These are phyloP conservation scores for Dascillus cervinus DNA, from an alignment of 2,888 invertebrate genomes.

Conservation along the genomic window DNA sequence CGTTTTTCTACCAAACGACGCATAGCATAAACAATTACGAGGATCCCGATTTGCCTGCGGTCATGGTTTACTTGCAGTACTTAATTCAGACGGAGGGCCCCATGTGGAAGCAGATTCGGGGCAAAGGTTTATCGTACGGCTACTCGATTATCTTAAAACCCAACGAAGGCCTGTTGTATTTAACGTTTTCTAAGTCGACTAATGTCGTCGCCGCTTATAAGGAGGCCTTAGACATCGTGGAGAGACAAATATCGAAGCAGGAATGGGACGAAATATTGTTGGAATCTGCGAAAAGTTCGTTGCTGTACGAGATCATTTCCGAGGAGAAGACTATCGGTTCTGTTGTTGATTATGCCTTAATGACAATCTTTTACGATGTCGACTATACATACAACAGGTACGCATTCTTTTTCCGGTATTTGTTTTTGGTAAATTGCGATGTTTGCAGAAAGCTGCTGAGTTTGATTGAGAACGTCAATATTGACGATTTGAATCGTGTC, in stretches of 20 bases:
- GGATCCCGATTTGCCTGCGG: conserved; percentile 60
- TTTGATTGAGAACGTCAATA: conserved; percentile 56
- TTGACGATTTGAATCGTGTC: conserved; percentile 56
- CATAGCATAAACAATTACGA: conserved; percentile 58
- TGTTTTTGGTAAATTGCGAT: too few relatives aligned
- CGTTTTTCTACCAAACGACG: conserved; percentile 60
- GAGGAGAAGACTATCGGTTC: conserved; percentile 71
- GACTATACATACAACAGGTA: conserved; percentile 61
- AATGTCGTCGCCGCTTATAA: conserved; percentile 73
- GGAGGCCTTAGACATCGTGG: conserved; percentile 67
- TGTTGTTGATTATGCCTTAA: conserved; percentile 63
- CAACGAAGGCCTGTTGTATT: conserved; percentile 63
- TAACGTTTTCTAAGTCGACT: conserved; percentile 68
- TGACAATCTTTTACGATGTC: conserved; percentile 62
- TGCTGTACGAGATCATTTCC: conserved; percentile 80
- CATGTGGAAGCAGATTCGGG: conserved; percentile 81
- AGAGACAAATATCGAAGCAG: conserved; percentile 53
- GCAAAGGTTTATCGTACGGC: conserved; percentile 77
- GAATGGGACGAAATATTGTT: conserved; percentile 68
- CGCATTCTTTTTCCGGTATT: too few relatives aligned
- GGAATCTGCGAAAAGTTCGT: conserved; percentile 76
- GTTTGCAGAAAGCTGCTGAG: conserved; percentile 54
- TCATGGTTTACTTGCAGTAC: conserved; percentile 76
- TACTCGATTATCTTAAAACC: conserved; percentile 58
- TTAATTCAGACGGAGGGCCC: conserved; percentile 85